phyloP scores from a whole-genome alignment of 2,797 vertebrate genomes.

The Clarias pachynema region DNA sequence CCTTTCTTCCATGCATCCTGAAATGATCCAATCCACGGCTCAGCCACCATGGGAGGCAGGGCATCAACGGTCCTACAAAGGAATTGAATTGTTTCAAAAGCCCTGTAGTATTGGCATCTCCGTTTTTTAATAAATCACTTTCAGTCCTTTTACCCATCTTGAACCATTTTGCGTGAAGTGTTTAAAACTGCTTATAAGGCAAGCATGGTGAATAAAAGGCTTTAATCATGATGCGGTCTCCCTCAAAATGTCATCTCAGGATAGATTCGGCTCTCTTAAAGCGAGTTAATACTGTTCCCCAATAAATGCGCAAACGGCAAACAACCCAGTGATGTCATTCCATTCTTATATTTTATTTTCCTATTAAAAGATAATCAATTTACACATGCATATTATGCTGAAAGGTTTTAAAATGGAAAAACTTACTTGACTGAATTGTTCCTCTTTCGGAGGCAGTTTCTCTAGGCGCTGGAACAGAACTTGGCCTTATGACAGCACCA shows the following conservation, averaged over 20 bases:
- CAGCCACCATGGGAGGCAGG: constrained; percentile 49
- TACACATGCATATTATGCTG: constrained; percentile 55
- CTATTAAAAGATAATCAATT: constrained; percentile 61
- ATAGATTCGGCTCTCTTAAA: constrained; percentile 71
- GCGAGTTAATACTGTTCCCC: constrained; percentile 66
- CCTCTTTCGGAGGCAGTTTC: constrained; percentile 60
- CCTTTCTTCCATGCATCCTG: constrained; percentile 62
- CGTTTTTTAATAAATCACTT: constrained; percentile 23
- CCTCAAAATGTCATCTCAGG: constrained; percentile 53
- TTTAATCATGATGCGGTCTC: constrained; percentile 53
- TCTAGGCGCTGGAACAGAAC: constrained; percentile 57
- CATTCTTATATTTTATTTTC: constrained; percentile 61
- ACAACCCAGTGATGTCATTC: constrained; percentile 58
- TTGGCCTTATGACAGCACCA: constrained; percentile 49
- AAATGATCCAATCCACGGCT: constrained; percentile 63
- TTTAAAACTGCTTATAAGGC: constrained; percentile 64
- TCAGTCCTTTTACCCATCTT: constrained; percentile 47
- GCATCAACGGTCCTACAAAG: not conserved
- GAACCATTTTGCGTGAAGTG: constrained; percentile 57
- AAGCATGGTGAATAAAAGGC: constrained; percentile 47
- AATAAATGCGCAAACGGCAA: constrained; percentile 69
- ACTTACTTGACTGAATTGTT: constrained; percentile 48
- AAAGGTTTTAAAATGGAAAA: constrained; percentile 37
- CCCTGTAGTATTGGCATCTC: constrained; percentile 43
- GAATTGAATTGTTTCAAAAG: constrained; percentile 7